These are phyloP conservation scores for Cyclargus thomasi DNA, from an alignment of 1,140 invertebrate genomes.

Conservation along the genomic window DNA sequence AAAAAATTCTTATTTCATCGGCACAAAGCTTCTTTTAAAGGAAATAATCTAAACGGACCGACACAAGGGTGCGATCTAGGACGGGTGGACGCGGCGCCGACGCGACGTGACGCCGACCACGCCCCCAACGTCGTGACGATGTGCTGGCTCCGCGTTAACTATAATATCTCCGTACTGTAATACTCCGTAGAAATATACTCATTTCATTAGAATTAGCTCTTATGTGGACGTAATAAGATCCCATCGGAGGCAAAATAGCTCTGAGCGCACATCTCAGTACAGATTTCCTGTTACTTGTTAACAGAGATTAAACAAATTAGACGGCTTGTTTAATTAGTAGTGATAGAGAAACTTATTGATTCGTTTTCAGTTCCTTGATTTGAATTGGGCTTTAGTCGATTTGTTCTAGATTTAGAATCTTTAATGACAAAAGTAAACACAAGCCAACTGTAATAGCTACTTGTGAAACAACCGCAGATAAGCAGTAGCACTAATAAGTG, in stretches of 20 bases:
- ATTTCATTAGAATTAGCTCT: too few relatives aligned
- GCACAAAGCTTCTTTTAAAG: too few relatives aligned
- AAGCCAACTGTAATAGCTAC: background rate
- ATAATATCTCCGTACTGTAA: background rate
- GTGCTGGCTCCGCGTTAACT: slow-evolving; percentile 1
- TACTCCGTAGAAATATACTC: too few relatives aligned
- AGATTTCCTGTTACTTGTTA: background rate
- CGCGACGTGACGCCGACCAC: slow-evolving; percentile 60
- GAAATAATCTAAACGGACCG: background rate
- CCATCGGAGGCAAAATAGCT: too few relatives aligned
- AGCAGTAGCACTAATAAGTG: background rate
- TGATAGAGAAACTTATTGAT: background rate
- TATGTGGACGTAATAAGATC: too few relatives aligned
- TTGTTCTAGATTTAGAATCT: too few relatives aligned
- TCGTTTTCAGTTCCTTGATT: background rate
- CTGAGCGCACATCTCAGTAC: too few relatives aligned
- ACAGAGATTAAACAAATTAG: background rate
- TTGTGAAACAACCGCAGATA: background rate
- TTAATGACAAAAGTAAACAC: too few relatives aligned
- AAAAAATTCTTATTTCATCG: too few relatives aligned
- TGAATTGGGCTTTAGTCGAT: too few relatives aligned
- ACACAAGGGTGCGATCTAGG: slow-evolving; percentile 42
- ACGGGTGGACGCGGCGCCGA: slow-evolving; percentile 55
- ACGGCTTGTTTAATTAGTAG: background rate
- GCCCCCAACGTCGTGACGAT: slow-evolving; percentile 40